Conservation (phyloP, 2,888 invertebrate genomes). For the Tetragonisca angustula region DNA sequence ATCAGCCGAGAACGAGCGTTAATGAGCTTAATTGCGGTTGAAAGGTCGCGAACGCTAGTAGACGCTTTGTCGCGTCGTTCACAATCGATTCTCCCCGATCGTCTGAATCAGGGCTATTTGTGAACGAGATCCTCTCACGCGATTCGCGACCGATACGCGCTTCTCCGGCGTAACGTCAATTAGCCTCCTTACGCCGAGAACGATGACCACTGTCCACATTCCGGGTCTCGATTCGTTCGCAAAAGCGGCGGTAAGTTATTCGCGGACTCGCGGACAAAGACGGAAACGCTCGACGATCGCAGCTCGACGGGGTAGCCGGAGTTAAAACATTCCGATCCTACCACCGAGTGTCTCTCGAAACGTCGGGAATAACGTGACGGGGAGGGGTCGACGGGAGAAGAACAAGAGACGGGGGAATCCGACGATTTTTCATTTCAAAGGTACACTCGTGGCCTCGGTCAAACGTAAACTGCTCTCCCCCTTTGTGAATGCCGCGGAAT, state of each 20-base stretch:
- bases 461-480: constrained; percentile 45
- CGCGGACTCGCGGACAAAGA: not conserved
- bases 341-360: constrained; percentile 33
- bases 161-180: not conserved
- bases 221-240: not conserved
- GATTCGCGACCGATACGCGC: not conserved
- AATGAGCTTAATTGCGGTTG: constrained; percentile 76
- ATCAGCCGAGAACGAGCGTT: constrained; percentile 69
- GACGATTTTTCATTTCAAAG: constrained; percentile 54
- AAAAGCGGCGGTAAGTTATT: not conserved
- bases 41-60: constrained; percentile 51
- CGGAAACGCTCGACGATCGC: not conserved
- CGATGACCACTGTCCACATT: not conserved
- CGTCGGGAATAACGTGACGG: too few species aligned
- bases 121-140: not conserved
- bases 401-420: constrained; percentile 23
- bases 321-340: constrained; percentile 10
- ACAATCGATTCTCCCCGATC: not conserved
- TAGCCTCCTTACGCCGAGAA: not conserved
- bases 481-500: constrained; percentile 63
- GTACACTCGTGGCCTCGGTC: constrained; percentile 39
- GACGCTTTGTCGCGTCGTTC: not conserved
- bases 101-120: not conserved
- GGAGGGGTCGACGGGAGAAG: not conserved
- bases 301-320: not conserved